Percentiles rank a stretch among this genome's conserved stretches.
These are phyloP conservation scores for Drosophila persimilis DNA, from an alignment of 1,140 invertebrate genomes.

Conservation along the genomic window DNA sequence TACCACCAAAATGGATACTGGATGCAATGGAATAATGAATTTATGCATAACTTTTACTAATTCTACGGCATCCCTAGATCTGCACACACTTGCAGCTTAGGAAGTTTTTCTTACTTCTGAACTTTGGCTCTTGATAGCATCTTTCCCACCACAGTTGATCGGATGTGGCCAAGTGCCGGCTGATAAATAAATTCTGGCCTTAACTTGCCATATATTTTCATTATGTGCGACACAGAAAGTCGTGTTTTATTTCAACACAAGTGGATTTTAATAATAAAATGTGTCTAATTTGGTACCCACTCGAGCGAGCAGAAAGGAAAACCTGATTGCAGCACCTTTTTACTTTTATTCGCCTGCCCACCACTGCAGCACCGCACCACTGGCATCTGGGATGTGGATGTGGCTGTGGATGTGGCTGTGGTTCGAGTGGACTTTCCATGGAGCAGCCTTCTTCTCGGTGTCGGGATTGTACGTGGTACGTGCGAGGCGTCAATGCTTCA, in stretches of 20 bases:
- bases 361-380: slow-evolving; percentile 14
- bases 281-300: slow-evolving; percentile 81
- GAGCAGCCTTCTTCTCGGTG: slow-evolving; percentile 43
- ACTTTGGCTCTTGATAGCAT: neutral
- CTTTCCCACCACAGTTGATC: slow-evolving; percentile 18
- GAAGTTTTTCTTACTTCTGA: neutral
- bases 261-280: slow-evolving; percentile 82
- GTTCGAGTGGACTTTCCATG: slow-evolving; percentile 42
- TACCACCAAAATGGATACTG: neutral
- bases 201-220: slow-evolving; percentile 81
- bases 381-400: slow-evolving; percentile 16
- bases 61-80: neutral
- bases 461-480: slow-evolving; percentile 56
- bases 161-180: slow-evolving; percentile 18
- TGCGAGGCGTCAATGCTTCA: slow-evolving; percentile 83
- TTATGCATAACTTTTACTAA: too few species aligned
- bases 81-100: too few species aligned
- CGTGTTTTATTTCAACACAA: slow-evolving; percentile 82
- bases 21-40: too few species aligned
- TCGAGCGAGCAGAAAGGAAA: slow-evolving; percentile 44
- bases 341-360: slow-evolving; percentile 22
- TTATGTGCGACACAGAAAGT: slow-evolving; percentile 80
- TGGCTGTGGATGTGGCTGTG: slow-evolving; percentile 3
- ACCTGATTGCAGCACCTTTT: slow-evolving; percentile 73
- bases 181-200: slow-evolving; percentile 78